These are phyloP conservation scores for Zaprionus ghesquierei DNA, from an alignment of 1,140 invertebrate species.

Conservation along the genomic window DNA sequence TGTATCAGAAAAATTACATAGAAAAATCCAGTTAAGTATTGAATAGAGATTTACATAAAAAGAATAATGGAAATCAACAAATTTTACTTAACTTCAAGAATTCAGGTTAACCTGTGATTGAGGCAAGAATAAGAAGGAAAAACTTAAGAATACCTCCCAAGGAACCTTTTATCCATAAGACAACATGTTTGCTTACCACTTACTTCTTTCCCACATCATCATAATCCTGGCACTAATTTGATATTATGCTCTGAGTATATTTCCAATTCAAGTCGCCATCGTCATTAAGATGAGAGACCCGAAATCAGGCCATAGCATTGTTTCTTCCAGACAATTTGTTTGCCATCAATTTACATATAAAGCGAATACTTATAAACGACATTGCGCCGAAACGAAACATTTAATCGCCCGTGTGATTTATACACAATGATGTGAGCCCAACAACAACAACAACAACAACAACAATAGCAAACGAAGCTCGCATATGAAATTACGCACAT, in stretches of 20 bases:
- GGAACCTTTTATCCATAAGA: no score
- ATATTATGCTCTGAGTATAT: neutral
- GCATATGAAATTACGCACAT: slow-evolving; percentile 29
- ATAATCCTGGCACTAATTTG: neutral
- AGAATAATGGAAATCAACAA: no score
- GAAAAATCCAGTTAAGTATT: no score
- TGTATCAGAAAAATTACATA: no score
- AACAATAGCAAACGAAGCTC: slow-evolving; percentile 10
- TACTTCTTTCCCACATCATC: neutral
- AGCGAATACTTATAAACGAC: slow-evolving; percentile 35
- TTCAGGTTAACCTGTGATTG: neutral
- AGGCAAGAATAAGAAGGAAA: neutral
- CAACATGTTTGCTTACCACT: no score
- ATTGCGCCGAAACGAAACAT: slow-evolving; percentile 48
- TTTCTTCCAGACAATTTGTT: slow-evolving; percentile 35
- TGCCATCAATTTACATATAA: slow-evolving; percentile 62
- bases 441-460: slow-evolving; percentile 12
- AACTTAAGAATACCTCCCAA: no score
- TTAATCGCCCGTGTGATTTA: slow-evolving; percentile 74
- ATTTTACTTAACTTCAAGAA: no score
- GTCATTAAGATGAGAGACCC: neutral
- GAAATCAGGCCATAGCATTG: neutral
- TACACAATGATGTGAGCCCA: slow-evolving; percentile 36
- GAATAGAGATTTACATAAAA: no score
- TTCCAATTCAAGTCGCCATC: neutral